phyloP scores from a whole-genome alignment of 2,113 vertebrate species.

The Nyctereutes procyonoides region DNA sequence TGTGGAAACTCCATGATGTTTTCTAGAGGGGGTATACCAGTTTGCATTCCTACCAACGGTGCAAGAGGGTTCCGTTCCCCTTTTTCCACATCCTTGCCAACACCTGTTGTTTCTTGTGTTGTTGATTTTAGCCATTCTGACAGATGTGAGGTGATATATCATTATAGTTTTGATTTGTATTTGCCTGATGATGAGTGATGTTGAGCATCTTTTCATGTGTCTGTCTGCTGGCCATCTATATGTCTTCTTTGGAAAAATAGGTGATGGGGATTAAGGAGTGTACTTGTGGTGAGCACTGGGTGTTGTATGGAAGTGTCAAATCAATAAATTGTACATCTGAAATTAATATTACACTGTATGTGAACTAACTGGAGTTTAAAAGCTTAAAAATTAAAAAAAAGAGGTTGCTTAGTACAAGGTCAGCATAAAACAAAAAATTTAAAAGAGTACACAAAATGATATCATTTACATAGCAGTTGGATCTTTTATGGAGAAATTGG shows the following conservation, averaged over 20 bases:
- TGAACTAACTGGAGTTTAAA: not conserved
- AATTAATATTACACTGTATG: not conserved
- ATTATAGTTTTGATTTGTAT: not conserved
- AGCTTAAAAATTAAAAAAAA: not conserved
- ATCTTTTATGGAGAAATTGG: constrained; percentile 5
- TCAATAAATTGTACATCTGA: not conserved
- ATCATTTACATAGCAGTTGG: not conserved
- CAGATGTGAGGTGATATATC: not conserved
- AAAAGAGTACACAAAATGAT: not conserved
- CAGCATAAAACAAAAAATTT: not conserved
- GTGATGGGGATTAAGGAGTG: not conserved
- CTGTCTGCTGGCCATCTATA: not conserved
- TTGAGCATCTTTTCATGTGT: not conserved
- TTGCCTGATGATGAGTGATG: not conserved
- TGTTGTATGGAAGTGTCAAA: not conserved
- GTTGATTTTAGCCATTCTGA: not conserved
- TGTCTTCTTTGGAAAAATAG: not conserved
- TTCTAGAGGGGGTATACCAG: not conserved
- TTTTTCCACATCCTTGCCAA: not conserved
- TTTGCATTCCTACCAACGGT: not conserved
- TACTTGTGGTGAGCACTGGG: not conserved
- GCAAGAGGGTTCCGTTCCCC: not conserved
- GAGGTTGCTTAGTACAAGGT: not conserved
- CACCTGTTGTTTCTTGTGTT: not conserved
- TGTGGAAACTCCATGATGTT: not conserved